phyloP scores from a whole-genome alignment of 2,113 vertebrate species.

The Mus pahari region DNA sequence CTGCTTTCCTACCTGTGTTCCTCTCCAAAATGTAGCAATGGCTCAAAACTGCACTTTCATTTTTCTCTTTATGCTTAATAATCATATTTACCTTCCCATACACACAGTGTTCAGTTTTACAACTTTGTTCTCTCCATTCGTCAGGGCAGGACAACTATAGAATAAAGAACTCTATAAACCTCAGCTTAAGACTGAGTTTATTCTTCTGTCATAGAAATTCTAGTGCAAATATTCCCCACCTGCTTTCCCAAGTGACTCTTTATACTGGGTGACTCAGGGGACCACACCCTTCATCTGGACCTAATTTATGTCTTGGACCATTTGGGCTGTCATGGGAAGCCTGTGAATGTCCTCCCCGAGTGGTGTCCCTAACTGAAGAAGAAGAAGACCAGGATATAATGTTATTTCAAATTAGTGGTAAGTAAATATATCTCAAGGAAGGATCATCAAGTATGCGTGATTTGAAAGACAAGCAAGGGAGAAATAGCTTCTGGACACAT shows the following conservation, averaged over 20 bases:
- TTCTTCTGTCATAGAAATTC: not conserved
- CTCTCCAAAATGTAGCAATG: constrained; percentile 1
- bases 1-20: not conserved
- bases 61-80: not conserved
- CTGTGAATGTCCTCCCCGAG: not conserved
- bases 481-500: not conserved
- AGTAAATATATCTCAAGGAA: not conserved
- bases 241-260: not conserved
- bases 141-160: not conserved
- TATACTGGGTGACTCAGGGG: not conserved
- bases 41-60: not conserved
- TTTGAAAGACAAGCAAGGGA: not conserved
- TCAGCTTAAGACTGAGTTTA: not conserved
- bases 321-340: not conserved
- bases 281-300: not conserved
- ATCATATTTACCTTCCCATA: not conserved
- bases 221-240: not conserved
- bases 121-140: constrained; percentile 2
- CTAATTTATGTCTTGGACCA: not conserved
- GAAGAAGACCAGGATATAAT: not conserved
- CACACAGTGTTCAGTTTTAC: not conserved
- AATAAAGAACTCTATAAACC: constrained; percentile 6
- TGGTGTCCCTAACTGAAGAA: not conserved
- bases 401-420: constrained; percentile 18
- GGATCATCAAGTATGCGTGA: not conserved